Conservation (phyloP, 2,797 vertebrate species). For the Urocyon cinereoargenteus region DNA sequence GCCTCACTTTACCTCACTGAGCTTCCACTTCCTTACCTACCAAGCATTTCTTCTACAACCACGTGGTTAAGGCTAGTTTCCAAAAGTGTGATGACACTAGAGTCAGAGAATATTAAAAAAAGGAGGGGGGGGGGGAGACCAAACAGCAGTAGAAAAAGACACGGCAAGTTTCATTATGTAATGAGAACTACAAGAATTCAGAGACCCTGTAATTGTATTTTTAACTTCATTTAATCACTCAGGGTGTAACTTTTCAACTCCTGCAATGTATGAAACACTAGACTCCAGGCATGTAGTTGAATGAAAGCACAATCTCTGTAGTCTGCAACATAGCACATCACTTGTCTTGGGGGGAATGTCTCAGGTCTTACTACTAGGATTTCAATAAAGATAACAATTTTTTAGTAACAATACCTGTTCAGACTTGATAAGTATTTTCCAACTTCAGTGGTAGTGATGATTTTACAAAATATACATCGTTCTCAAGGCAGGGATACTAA, state of each 20-base stretch:
- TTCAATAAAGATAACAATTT: background rate
- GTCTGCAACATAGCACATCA: background rate
- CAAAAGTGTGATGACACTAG: background rate
- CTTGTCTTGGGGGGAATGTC: background rate
- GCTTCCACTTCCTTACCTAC: background rate
- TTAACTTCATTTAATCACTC: slow-evolving; percentile 6
- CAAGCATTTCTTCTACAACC: slow-evolving; percentile 5
- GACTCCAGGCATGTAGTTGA: background rate
- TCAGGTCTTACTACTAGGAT: background rate
- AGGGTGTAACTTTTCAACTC: background rate
- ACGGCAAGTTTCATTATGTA: background rate
- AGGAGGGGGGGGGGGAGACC: background rate
- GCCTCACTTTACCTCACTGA: background rate
- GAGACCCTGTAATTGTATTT: background rate
- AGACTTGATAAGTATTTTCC: slow-evolving; percentile 14
- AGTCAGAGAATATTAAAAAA: background rate
- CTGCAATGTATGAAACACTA: background rate
- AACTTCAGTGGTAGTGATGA: background rate
- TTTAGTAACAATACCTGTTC: background rate
- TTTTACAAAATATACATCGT: slow-evolving; percentile 45
- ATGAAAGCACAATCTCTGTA: background rate
- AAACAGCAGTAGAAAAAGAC: slow-evolving; percentile 22
- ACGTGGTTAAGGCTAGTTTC: slow-evolving; percentile 18
- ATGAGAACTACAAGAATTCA: slow-evolving; percentile 23
- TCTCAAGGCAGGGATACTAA: background rate